Evolutionary conservation across 1,140 invertebrate genomes (phyloP), one percentile per base, ranked within the genome.

Genomic region (Hyphantria cunea): DNA sequence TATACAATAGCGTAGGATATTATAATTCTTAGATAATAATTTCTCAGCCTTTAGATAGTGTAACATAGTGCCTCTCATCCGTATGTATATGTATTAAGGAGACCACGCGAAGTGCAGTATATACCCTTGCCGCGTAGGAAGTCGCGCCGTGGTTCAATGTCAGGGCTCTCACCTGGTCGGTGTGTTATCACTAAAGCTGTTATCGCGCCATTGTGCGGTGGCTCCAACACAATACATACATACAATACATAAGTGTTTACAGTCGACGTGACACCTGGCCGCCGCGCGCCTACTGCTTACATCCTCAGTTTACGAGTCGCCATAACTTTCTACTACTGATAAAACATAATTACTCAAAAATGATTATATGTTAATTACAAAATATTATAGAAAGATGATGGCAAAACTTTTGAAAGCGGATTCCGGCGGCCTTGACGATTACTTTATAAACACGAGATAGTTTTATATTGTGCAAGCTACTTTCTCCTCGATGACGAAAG

Each of bases 351-450:
- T 25, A 25, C 5, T 5, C 1, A 25, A 25, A 25, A 25, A 25
- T 25, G 17, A 25, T 25, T 25, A 25, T 25, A 25, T 5, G 17
- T 25, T 25, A 25, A 25, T 25, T 25, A 25, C 17, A 25, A 25
- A 25, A 25, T 25, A 25, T 25, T 25, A 25, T 25, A 25, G 17
- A 25, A 42, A 34, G 37, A 7, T 12, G 14, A 53, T 41, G 39
- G 37, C 17, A 31, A 47, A 11, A 47, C 13, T 50, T 64, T 69
- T 69, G 67, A 69, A 69, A 69, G 67, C 51, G 54, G 37, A 34
- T 44, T 39, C 47, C 37, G 17, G 13, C 62, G 61, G 61, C 58
- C 56, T 56, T 60, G 50, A 13, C 55, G 42, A 17, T 48, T 37
- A 39, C 55, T 64, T 64, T 59, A 55, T 52, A 39, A 60, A 60